Conservation (phyloP, 2,888 invertebrate species). For the Drosophila pegasa region DNA sequence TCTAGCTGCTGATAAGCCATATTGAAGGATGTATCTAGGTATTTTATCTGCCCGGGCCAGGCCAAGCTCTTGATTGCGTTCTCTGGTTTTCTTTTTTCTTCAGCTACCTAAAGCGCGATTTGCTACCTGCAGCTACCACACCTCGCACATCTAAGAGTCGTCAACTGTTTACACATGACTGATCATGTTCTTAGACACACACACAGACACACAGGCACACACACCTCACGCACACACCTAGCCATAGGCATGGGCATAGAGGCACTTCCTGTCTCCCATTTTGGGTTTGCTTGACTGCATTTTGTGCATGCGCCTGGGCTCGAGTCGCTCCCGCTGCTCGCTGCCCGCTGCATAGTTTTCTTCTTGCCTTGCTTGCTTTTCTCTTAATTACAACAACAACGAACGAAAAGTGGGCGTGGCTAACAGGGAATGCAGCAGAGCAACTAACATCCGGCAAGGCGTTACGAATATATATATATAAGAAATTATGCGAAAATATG, state of each 20-base stretch:
- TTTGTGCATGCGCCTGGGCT: conserved; percentile 33
- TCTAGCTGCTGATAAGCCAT: conserved; percentile 29
- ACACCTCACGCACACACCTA: conserved; percentile 8
- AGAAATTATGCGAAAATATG: conserved; percentile 76
- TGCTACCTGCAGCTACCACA: conserved; percentile 50
- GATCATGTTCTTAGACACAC: conserved; percentile 66
- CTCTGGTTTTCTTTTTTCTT: conserved; percentile 35
- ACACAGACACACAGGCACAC: conserved; percentile 16
- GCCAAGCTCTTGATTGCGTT: conserved; percentile 43
- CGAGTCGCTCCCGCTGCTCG: too few relatives aligned
- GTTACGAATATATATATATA: conserved; percentile 39
- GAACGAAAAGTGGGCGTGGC: conserved; percentile 14
- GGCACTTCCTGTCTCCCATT: conserved; percentile 72
- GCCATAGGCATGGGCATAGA: conserved; percentile 41
- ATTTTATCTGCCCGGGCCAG: conserved; percentile 47
- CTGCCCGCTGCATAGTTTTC: conserved; percentile 30
- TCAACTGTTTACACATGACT: conserved; percentile 74
- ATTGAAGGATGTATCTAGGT: conserved; percentile 12
- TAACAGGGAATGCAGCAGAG: conserved; percentile 38
- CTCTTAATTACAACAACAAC: conserved; percentile 54
- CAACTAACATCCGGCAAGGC: conserved; percentile 68
- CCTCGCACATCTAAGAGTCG: conserved; percentile 50
- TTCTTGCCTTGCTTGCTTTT: conserved; percentile 43
- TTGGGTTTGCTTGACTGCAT: conserved; percentile 70
- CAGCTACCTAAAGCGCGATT: conserved; percentile 40